phyloP scores from a whole-genome alignment of 2,888 invertebrate genomes.

The Mythimna loreyi region DNA sequence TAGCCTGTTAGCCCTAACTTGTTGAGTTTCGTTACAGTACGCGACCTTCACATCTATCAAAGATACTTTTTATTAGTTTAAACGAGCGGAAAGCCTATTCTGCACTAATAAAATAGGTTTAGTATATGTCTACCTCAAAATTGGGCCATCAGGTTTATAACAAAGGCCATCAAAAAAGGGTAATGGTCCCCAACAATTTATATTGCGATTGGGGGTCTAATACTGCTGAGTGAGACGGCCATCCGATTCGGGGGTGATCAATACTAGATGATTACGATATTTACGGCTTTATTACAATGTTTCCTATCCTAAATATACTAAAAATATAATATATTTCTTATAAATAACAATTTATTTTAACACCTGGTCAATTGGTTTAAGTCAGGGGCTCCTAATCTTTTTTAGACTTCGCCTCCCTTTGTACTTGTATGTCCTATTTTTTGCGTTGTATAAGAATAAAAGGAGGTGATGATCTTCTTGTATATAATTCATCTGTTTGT shows the following conservation, averaged over 20 bases:
- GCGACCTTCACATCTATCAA: background rate
- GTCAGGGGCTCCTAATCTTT: too few relatives aligned
- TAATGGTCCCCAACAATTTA: conserved; percentile 28
- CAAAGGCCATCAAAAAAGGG: conserved; percentile 16
- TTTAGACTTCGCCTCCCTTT: too few relatives aligned
- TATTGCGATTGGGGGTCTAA: conserved; percentile 22
- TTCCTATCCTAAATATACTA: too few relatives aligned
- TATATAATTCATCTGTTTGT: too few relatives aligned
- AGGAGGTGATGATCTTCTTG: too few relatives aligned
- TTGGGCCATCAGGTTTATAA: conserved; percentile 27
- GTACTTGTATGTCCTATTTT: too few relatives aligned
- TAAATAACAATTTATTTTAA: background rate
- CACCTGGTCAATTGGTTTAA: too few relatives aligned
- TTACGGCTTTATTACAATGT: conserved; percentile 1
- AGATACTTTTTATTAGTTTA: conserved; percentile 5
- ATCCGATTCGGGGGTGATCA: background rate
- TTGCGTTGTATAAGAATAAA: too few relatives aligned
- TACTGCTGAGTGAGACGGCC: background rate
- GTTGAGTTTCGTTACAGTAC: background rate
- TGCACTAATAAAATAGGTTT: conserved; percentile 15
- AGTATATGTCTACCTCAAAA: conserved; percentile 10
- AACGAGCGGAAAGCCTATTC: background rate
- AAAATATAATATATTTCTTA: background rate
- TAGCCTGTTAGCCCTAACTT: background rate
- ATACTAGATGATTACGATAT: background rate